These are phyloP conservation scores for Peromyscus leucopus DNA, from an alignment of 2,113 vertebrate genomes.

Conservation along the genomic window DNA sequence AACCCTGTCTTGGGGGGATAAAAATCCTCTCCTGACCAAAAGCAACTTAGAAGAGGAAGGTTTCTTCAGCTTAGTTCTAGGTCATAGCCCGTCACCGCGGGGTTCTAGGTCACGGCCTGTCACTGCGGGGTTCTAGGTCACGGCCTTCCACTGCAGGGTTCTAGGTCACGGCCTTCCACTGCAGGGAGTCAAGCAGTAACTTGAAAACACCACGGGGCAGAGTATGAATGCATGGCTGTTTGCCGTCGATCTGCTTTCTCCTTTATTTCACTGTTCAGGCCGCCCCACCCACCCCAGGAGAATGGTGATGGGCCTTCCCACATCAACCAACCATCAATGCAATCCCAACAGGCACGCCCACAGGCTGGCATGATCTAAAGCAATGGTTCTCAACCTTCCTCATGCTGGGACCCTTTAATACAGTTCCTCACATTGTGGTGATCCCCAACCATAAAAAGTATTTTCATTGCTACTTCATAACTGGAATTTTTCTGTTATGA, in stretches of 20 bases:
- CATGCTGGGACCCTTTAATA: background rate
- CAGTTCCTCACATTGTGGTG: background rate
- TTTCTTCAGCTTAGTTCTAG: background rate
- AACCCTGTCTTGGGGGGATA: too few relatives aligned
- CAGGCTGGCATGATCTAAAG: background rate
- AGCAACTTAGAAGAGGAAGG: background rate
- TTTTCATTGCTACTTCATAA: background rate
- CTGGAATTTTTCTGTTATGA: background rate
- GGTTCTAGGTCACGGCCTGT: background rate
- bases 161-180: background rate
- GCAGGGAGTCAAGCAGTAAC: background rate
- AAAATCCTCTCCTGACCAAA: background rate
- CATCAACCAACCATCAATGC: background rate
- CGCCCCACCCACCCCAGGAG: background rate
- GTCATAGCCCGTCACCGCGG: background rate
- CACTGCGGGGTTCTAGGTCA: background rate
- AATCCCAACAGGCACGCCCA: background rate
- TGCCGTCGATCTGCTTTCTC: background rate
- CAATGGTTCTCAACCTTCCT: background rate
- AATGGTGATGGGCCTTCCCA: background rate
- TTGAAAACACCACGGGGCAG: background rate
- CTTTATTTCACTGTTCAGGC: background rate
- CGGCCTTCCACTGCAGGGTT: background rate
- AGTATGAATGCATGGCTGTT: background rate
- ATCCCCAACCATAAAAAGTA: background rate